Evolutionary conservation across 2,797 vertebrate genomes (phyloP).

Genomic region (Lophura swinhoii): DNA sequence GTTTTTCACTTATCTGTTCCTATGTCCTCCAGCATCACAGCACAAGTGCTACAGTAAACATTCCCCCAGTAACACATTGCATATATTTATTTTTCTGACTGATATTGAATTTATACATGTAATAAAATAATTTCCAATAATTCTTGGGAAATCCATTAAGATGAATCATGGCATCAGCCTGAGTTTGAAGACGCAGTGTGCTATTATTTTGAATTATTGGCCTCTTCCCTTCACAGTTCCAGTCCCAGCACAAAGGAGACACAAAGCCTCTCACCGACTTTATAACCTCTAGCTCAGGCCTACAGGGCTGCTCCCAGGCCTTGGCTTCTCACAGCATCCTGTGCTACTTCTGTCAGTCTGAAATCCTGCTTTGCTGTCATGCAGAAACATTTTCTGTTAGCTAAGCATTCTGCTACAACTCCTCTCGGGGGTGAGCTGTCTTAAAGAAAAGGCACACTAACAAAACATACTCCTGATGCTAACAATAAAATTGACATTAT

Average conservation of each 20-base stretch:
- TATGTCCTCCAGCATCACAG: slow-evolving; percentile 1
- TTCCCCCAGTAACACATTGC: neutral
- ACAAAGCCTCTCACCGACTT: neutral
- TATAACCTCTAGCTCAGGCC: neutral
- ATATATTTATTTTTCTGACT: slow-evolving; percentile 19
- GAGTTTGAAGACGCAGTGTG: neutral
- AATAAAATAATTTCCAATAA: slow-evolving; percentile 54
- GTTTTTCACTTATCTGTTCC: slow-evolving; percentile 16
- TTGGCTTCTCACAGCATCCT: neutral
- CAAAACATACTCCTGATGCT: neutral
- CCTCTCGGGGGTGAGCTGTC: neutral
- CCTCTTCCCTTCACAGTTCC: neutral
- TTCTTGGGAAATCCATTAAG: slow-evolving; percentile 22
- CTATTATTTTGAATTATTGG: neutral
- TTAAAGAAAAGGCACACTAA: slow-evolving; percentile 2
- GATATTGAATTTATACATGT: neutral
- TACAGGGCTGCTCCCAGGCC: neutral
- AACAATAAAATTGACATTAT: neutral
- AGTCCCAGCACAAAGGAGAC: neutral
- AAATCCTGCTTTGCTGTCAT: neutral
- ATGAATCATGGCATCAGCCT: neutral
- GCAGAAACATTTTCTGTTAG: slow-evolving; percentile 9
- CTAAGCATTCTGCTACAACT: neutral
- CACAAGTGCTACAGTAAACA: neutral
- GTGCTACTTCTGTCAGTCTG: neutral